Percentiles rank a stretch among this genome's conserved stretches.
phyloP scores from a whole-genome alignment of 1,140 invertebrate species.

The Polypedilum vanderplanki region DNA sequence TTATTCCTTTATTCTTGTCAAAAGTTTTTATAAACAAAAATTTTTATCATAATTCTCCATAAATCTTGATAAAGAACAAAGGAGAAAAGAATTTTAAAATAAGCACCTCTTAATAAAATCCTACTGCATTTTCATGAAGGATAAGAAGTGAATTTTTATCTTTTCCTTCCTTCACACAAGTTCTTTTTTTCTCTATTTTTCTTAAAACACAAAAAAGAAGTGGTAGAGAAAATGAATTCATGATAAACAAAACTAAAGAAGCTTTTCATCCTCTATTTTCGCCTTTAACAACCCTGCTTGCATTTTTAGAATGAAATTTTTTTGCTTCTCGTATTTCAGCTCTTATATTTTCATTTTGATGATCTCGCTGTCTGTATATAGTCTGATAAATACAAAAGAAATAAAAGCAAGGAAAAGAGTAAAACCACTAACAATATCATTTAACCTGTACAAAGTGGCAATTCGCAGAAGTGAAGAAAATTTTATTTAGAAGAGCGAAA shows the following conservation, averaged over 20 bases:
- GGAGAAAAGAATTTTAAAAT: no score
- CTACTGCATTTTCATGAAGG: background rate
- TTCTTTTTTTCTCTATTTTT: background rate
- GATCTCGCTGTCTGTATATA: no score
- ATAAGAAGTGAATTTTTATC: background rate
- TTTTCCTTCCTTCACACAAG: background rate
- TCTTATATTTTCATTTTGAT: no score
- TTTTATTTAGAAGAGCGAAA: background rate
- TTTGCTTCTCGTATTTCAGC: background rate
- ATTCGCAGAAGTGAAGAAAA: background rate
- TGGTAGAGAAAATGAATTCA: background rate
- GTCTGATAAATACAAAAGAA: no score
- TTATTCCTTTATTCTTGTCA: no score
- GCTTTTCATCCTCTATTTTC: no score
- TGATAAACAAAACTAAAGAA: conserved; percentile 6
- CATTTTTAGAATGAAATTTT: background rate
- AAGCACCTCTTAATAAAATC: no score
- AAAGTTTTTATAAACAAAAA: no score
- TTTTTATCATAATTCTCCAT: no score
- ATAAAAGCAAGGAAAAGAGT: background rate
- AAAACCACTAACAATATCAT: background rate
- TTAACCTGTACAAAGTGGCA: background rate
- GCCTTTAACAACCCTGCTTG: background rate
- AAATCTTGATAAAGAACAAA: no score
- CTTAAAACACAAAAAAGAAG: no score